Base-by-base conservation (phyloP, 2,113 vertebrate genomes). In the Tetrax tetrax region DNA sequence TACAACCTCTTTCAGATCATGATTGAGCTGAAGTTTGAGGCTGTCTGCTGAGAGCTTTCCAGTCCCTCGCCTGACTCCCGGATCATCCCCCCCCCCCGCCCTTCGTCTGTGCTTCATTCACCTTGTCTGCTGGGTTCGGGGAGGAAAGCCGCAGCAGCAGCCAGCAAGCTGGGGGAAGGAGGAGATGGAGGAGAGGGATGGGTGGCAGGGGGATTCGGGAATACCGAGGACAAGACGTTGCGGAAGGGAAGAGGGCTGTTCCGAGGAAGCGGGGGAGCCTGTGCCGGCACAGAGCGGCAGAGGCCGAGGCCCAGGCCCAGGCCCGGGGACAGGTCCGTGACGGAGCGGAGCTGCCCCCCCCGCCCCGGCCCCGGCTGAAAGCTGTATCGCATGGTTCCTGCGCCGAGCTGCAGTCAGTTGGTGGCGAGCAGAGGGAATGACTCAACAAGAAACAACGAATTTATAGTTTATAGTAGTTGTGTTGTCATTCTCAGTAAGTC, bases 381-480 rank as follows among this genome's bases (percentile, higher is more conserved):
- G 47, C 38, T 2, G 4, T 5, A 51, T 65, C 13, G 2, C 23
- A 1, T 10, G 54, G 35, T 70, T 63, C 75, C 56, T 70, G 59
- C 87, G 75, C n/a, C 9, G 59, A 61, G 66, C 15, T 79, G 84
- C 57, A 69, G 45, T 37, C 60, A 10, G 29, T 33, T 77, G 24
- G 12, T 53, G 43, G 27, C 3, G 6, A 51, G 16, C 8, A 14
- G 63, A 70, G 83, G 13, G 28, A 83, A 51, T 93, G 86, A 92
- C 64, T 96, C 47, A 1, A 83, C 88, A 71, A 43, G 47, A 88
- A 54, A 25, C 33, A 53, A 17, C 1, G 2, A 27, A 10, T 69
- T 43, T 41, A 10, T 10, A 8, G 19, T 3, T 0, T 0, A 2
- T 2, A 1, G 0, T 2, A 0, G 1, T 4, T 4, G 0, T 1